Evolutionary conservation across 2,888 invertebrate genomes (phyloP), one percentile per base, ranked within the genome.

Genomic region (Yponomeuta evonymella): DNA sequence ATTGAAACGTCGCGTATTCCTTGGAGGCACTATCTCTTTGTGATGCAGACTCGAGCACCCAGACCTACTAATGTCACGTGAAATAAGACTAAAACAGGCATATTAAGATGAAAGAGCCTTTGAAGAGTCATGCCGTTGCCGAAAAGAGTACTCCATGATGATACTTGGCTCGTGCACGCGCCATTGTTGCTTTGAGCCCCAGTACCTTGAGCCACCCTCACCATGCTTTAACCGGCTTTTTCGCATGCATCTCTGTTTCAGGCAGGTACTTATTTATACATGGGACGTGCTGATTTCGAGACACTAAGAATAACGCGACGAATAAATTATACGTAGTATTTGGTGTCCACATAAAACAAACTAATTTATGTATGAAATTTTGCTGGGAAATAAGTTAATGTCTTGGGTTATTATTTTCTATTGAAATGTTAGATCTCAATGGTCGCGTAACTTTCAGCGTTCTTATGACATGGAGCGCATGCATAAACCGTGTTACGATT

Each of bases 21-120:
- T 33, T 10, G 29, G 12, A 33, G 30, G 30, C 65, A 33, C 11
- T 12, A 65, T 43, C 67, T 23, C 48, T 67, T 48, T 67, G 43
- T 67, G 9, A 48, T 65, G 30, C 58, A 29, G 36, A 2, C 70
- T 23, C 30, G 62, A 36, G 29, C 51, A 48, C 67, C 77, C 77
- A 79, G 81, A 79, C 79, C 81, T 80, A 83, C 81, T 89, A 88
- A 88, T 87, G 88, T 87, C 86, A 86, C 85, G 80, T 83, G 81
- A 88, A 90, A 90, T 89, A 89, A 90, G 89, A 87, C 84, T 87
- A 88, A 89, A 90, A 89, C 86, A 83, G 82, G 85, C 81, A 86
- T 89, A 89, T 89, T 89, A 90, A 89, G 90, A 89, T 85, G 86
- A 88, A 88, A 88, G 88, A 75, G 82, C 85, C 85, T 90, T 89